Evolutionary conservation across 2,113 vertebrate species (phyloP).

Genomic region (Monarcha castaneiventris): DNA sequence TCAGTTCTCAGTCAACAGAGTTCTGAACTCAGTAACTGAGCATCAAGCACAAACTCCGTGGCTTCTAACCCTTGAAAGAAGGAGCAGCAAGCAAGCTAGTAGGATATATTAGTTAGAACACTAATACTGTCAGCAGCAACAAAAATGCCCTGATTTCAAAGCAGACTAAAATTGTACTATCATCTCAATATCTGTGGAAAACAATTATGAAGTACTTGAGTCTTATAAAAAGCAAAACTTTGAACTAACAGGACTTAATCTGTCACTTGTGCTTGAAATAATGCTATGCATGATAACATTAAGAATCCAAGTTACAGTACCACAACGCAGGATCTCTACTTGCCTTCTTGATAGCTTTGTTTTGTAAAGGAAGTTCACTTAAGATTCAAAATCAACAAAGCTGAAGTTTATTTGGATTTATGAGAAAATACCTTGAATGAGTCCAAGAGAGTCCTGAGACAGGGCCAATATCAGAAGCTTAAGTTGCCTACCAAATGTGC

Average conservation of each 20-base stretch:
- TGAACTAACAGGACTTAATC: background rate
- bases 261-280: background rate
- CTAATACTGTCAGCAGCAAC: background rate
- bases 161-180: background rate
- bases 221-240: background rate
- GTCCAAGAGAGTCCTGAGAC: background rate
- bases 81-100: background rate
- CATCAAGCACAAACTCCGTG: background rate
- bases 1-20: background rate
- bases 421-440: background rate
- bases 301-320: background rate
- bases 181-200: background rate
- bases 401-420: background rate
- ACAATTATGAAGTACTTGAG: background rate
- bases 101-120: background rate
- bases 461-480: background rate
- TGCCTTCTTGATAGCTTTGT: background rate
- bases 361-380: background rate
- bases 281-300: rapidly evolving
- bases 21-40: background rate
- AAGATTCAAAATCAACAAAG: background rate
- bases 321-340: background rate
- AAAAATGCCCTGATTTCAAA: background rate
- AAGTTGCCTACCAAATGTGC: background rate
- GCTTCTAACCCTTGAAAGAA: background rate